A percentile compares a stretch with the other conserved stretches of the same genome.
Conservation (phyloP, 2,113 vertebrate genomes). For the Protobothrops mucrosquamatus region DNA sequence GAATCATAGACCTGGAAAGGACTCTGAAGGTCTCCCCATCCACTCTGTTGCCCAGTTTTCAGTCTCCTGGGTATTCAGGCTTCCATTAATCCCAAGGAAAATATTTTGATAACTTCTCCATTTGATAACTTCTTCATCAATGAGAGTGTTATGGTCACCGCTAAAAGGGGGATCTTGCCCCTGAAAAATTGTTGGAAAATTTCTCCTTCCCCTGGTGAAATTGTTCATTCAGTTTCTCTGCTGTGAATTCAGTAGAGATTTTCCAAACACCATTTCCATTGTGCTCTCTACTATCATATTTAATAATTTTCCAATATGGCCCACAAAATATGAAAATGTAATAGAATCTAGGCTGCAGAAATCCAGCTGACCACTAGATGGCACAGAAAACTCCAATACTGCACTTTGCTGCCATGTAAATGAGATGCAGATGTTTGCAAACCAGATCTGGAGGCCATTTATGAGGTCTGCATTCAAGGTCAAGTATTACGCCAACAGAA, state of each 20-base stretch:
- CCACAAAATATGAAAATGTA: neutral
- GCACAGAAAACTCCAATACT: neutral
- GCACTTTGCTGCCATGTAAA: neutral
- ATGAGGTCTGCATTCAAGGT: neutral
- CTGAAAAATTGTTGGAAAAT: neutral
- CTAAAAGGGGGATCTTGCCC: neutral
- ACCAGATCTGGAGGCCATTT: neutral
- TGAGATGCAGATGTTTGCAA: neutral
- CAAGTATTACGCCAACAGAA: neutral
- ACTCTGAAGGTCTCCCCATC: neutral
- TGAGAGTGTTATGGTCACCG: neutral
- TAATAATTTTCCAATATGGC: neutral
- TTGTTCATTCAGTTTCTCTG: neutral
- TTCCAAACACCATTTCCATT: neutral
- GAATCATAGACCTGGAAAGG: neutral
- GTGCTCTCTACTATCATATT: neutral
- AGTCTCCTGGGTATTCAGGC: neutral
- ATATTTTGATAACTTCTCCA: neutral
- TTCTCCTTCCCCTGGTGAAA: neutral
- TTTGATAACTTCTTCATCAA: neutral
- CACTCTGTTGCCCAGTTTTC: neutral
- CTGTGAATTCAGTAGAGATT: neutral
- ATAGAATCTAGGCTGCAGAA: neutral
- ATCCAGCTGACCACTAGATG: neutral
- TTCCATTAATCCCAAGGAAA: neutral